Conservation (phyloP, 2,797 vertebrate genomes). For the Anguilla megastoma region DNA sequence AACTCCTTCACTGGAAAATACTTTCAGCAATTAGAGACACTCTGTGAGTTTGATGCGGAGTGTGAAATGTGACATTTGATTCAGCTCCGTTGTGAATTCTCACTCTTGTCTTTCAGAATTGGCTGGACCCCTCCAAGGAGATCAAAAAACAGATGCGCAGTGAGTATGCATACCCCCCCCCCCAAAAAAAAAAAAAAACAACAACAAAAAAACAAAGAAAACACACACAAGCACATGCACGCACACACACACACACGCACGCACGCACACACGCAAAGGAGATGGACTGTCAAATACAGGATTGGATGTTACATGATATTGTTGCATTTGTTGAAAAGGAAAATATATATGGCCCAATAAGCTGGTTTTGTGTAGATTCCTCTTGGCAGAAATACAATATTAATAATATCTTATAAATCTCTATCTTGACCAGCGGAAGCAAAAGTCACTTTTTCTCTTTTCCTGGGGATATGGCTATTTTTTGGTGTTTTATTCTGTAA, state of each 20-base stretch:
- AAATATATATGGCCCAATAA: background rate
- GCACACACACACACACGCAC: background rate
- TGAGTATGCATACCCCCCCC: slow-evolving; percentile 71
- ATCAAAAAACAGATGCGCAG: slow-evolving; percentile 98
- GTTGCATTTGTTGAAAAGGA: background rate
- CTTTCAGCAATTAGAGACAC: slow-evolving; percentile 54
- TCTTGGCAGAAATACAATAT: background rate
- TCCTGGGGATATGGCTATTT: background rate
- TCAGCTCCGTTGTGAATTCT: slow-evolving; percentile 52
- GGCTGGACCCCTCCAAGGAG: slow-evolving; percentile 98
- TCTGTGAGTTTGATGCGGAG: slow-evolving; percentile 38
- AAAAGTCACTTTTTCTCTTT: slow-evolving; percentile 3
- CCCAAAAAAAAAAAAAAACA: slow-evolving; percentile 33
- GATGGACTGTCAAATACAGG: background rate
- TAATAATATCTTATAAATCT: background rate
- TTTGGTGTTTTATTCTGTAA: background rate
- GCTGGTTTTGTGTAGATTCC: background rate
- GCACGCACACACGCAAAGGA: background rate
- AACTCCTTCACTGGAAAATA: slow-evolving; percentile 56
- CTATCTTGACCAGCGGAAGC: background rate
- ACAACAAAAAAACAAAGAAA: background rate
- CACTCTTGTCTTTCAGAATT: slow-evolving; percentile 84
- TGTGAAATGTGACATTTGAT: slow-evolving; percentile 46
- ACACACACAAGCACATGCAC: slow-evolving; percentile 20
- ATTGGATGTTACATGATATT: background rate